Base-by-base conservation (phyloP, 2,888 invertebrate genomes). In the Folsomia manolachei region DNA sequence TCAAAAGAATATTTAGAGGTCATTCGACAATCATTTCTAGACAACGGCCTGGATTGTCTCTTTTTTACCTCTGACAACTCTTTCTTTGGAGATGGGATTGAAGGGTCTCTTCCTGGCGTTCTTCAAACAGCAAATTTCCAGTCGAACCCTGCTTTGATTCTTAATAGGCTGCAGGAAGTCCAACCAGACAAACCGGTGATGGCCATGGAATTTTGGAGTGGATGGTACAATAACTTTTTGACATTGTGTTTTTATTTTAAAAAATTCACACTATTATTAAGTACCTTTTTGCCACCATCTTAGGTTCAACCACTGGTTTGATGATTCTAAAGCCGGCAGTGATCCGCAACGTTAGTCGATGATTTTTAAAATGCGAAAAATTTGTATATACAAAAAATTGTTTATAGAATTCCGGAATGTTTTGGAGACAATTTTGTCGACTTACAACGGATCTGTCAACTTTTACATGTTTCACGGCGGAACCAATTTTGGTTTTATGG, bases 401-500 rank as follows among this genome's bases (percentile, higher is more conserved):
- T 19, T 68, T 71, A 19, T 69, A 81, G 81, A 75, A 18, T 81
- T 81, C 68, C 73, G 70, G 11, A 63, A 75, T 7, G 65, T 76
- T 23, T 64, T 82, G 26, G 78, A 80, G 53, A 71, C 70, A 0
- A 81, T 82, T 52, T 72, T 83, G 81, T 83, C 70, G 14, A 71
- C 62, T 19, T 61, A 82, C 26, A 84, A 85, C 71, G 88, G 88
- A 9, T 89, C 90, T 67, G 89, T 95, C 61, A 96, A 94, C 82
- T 89, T 95, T 80, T 97, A 95, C 83, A 93, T 96, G 91, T 95
- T 94, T 84, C 90, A 90, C 81, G 96, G 96, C 0, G 75, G 75
- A 18, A 75, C 75, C 7, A 75, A 75, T 52, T 75, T 72, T 65
- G 75, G 64, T 1, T 75, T 75, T 25, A 75, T 75, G 75, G 73